Evolutionary conservation across 2,113 vertebrate genomes (phyloP).

Genomic region (Chamaea fasciata): DNA sequence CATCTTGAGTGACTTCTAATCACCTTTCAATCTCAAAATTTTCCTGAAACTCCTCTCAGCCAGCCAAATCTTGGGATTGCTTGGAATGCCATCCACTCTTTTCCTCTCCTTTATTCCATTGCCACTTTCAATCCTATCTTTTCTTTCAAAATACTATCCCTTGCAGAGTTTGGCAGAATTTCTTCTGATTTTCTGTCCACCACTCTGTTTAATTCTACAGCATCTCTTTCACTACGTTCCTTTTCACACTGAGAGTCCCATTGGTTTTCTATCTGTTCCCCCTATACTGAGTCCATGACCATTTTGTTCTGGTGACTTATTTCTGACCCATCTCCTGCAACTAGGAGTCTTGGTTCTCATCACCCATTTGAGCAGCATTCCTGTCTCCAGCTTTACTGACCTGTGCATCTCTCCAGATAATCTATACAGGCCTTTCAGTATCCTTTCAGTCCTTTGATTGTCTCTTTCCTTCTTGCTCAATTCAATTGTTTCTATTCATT

Average conservation of each 20-base stretch:
- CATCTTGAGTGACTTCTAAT: not conserved
- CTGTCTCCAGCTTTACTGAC: not conserved
- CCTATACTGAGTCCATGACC: not conserved
- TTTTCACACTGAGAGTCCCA: not conserved
- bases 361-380: not conserved
- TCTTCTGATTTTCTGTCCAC: not conserved
- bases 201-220: not conserved
- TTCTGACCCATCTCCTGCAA: not conserved
- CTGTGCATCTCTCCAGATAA: not conserved
- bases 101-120: not conserved
- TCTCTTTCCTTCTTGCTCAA: not conserved
- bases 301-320: not conserved
- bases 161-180: not conserved
- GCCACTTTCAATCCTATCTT: not conserved
- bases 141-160: not conserved
- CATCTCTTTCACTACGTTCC: not conserved
- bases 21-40: not conserved
- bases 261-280: not conserved
- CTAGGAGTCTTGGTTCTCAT: not conserved
- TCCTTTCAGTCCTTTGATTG: not conserved
- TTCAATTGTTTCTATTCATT: not conserved
- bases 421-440: not conserved
- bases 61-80: not conserved
- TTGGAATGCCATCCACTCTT: not conserved
- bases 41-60: not conserved